Percentiles rank a stretch among this genome's conserved stretches.
Evolutionary conservation across 1,140 invertebrate species (phyloP).

Genomic region (Lasaia peninsularis): DNA sequence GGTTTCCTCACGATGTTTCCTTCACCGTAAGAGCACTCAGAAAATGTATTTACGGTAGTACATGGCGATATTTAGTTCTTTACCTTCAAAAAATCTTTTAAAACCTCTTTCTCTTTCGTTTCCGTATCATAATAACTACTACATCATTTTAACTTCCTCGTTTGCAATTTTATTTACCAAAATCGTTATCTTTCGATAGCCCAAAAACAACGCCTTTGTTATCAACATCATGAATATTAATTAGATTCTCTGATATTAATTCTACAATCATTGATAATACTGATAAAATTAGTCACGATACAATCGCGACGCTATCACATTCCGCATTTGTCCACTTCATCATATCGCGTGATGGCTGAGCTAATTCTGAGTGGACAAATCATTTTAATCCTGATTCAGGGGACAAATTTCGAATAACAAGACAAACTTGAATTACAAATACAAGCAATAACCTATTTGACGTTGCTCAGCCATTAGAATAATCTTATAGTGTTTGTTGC

Average conservation of each 20-base stretch:
- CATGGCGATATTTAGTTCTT: too few relatives aligned
- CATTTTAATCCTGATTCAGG: conserved; percentile 36
- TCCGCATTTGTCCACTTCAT: conserved; percentile 32
- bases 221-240: neutral
- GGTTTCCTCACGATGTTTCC: too few relatives aligned
- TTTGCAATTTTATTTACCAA: too few relatives aligned
- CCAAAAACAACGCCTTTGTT: neutral
- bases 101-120: too few relatives aligned
- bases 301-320: conserved; percentile 26
- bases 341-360: conserved; percentile 39
- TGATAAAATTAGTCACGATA: conserved; percentile 13
- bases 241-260: neutral
- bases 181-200: neutral
- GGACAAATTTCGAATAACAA: conserved; percentile 17
- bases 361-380: conserved; percentile 37
- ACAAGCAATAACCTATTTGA: neutral
- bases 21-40: too few relatives aligned
- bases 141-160: too few relatives aligned
- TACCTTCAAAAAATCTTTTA: too few relatives aligned
- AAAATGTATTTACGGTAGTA: too few relatives aligned
- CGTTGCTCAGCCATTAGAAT: neutral
- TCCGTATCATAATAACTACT: too few relatives aligned
- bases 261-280: neutral
- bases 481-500: neutral
- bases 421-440: conserved; percentile 9